phyloP scores from a whole-genome alignment of 2,888 invertebrate species.

The Cosmia trapezina region DNA sequence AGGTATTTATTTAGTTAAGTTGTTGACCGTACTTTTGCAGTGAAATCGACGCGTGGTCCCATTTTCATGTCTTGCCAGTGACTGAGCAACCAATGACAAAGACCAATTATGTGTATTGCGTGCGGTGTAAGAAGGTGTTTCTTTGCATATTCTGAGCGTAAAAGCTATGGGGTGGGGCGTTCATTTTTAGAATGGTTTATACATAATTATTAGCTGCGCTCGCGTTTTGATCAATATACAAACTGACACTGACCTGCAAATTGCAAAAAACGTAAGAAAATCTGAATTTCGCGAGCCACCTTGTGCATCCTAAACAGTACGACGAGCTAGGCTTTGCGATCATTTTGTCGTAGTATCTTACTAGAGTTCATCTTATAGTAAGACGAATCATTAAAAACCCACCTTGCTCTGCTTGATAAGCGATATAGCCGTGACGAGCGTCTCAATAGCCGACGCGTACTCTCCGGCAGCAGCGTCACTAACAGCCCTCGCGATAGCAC shows the following conservation, averaged over 20 bases:
- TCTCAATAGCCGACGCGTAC: constrained; percentile 99
- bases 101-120: no score
- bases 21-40: no score
- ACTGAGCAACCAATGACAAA: no score
- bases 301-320: not conserved
- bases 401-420: constrained; percentile 99
- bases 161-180: no score
- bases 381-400: not conserved
- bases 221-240: not conserved
- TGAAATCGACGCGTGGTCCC: no score
- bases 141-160: no score
- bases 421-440: constrained; percentile 99
- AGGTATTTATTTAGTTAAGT: no score
- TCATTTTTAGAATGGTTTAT: no score
- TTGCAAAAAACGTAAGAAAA: not conserved
- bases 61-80: no score
- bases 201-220: no score
- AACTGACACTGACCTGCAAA: not conserved
- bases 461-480: constrained; percentile 99
- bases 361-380: not conserved
- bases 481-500: constrained; percentile 99
- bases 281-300: not conserved
- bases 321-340: not conserved
- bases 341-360: not conserved
- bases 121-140: no score